Evolutionary conservation across 2,797 vertebrate species (phyloP).

Genomic region (Falco naumanni): DNA sequence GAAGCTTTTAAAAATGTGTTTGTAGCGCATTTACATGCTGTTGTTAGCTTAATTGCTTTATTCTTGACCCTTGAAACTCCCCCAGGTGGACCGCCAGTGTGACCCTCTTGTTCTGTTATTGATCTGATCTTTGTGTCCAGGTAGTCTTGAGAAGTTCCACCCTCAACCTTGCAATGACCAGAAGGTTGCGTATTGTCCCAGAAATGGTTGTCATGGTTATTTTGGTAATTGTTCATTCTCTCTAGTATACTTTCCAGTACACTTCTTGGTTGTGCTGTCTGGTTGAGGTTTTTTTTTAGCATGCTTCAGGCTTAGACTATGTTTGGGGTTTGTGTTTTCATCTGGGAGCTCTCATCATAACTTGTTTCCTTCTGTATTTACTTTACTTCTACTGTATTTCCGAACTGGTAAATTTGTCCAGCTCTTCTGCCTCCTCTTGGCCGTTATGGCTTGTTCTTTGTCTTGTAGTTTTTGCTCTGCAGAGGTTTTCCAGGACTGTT

Average conservation of each 20-base stretch:
- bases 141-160: background rate
- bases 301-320: background rate
- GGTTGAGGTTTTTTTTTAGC: background rate
- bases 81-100: background rate
- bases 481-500: background rate
- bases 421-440: background rate
- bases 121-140: background rate
- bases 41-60: background rate
- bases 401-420: background rate
- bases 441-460: background rate
- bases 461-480: background rate
- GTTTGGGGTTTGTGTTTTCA: background rate
- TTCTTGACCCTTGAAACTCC: background rate
- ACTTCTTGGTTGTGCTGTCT: background rate
- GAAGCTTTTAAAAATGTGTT: background rate
- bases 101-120: background rate
- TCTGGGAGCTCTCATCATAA: background rate
- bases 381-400: background rate
- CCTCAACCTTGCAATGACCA: background rate
- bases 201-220: background rate
- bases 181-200: background rate
- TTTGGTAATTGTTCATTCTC: background rate
- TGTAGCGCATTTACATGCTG: background rate
- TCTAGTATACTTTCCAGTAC: background rate
- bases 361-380: background rate